Evolutionary conservation across 2,888 invertebrate species (phyloP).

Genomic region (Acrobasis suavella): DNA sequence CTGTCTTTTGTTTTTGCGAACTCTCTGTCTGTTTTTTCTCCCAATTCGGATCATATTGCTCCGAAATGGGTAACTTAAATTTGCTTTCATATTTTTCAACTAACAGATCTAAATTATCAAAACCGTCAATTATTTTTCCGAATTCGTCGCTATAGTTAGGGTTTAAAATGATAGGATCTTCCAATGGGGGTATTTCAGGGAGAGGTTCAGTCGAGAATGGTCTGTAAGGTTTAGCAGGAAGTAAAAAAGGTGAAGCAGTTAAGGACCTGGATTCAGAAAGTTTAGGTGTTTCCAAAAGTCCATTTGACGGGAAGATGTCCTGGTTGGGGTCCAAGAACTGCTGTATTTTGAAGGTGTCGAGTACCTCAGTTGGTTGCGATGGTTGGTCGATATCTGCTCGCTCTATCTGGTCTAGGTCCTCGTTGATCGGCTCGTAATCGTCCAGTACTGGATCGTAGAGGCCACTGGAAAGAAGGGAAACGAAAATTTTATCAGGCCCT

Average conservation of each 20-base stretch:
- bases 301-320: slow-evolving; percentile 16
- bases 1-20: slow-evolving; percentile 27
- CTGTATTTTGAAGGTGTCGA: slow-evolving; percentile 44
- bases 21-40: slow-evolving; percentile 33
- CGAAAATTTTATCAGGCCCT: slow-evolving; percentile 15
- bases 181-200: slow-evolving; percentile 55
- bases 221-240: slow-evolving; percentile 56
- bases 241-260: slow-evolving; percentile 55
- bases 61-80: slow-evolving; percentile 66
- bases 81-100: slow-evolving; percentile 38
- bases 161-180: slow-evolving; percentile 68
- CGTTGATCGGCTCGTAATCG: slow-evolving; percentile 65
- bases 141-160: slow-evolving; percentile 60
- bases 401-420: slow-evolving; percentile 63
- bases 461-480: slow-evolving; percentile 57
- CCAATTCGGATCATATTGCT: slow-evolving; percentile 65
- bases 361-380: slow-evolving; percentile 71
- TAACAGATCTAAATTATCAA: slow-evolving; percentile 38
- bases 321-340: slow-evolving; percentile 38
- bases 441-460: slow-evolving; percentile 73
- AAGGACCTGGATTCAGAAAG: slow-evolving; percentile 45
- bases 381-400: slow-evolving; percentile 67
- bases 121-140: slow-evolving; percentile 40
- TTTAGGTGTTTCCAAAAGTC: slow-evolving; percentile 14
- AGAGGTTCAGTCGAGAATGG: slow-evolving; percentile 67